Percentiles rank a stretch among this genome's conserved stretches.
Conservation (phyloP, 2,797 vertebrate genomes). For the Trichosurus vulpecula region DNA sequence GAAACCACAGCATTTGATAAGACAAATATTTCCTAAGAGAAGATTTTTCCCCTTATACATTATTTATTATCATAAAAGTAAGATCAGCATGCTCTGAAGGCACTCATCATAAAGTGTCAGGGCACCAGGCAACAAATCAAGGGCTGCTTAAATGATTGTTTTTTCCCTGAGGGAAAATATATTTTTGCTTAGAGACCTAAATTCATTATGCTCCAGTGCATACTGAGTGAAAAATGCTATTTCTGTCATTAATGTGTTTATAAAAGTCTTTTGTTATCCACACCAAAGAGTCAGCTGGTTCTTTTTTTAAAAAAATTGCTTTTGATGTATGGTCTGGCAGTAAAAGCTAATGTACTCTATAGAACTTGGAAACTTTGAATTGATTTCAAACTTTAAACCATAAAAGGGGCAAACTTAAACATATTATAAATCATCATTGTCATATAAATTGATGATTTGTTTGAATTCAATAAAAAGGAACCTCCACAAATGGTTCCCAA, state of each 20-base stretch:
- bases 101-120: slow-evolving; percentile 76
- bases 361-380: slow-evolving; percentile 59
- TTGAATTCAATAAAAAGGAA: slow-evolving; percentile 4
- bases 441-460: slow-evolving; percentile 60
- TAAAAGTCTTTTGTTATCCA: slow-evolving; percentile 77
- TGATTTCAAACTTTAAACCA: slow-evolving; percentile 75
- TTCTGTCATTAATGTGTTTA: slow-evolving; percentile 79
- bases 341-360: slow-evolving; percentile 74
- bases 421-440: slow-evolving; percentile 57
- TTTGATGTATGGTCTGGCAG: slow-evolving; percentile 74
- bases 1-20: slow-evolving; percentile 33
- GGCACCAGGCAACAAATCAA: slow-evolving; percentile 78
- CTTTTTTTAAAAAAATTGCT: slow-evolving; percentile 29
- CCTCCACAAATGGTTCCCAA: background rate
- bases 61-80: slow-evolving; percentile 78
- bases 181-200: slow-evolving; percentile 75
- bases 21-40: slow-evolving; percentile 47
- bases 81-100: slow-evolving; percentile 66
- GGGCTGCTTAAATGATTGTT: slow-evolving; percentile 75
- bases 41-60: slow-evolving; percentile 55
- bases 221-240: slow-evolving; percentile 74
- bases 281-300: slow-evolving; percentile 62
- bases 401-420: slow-evolving; percentile 54
- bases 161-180: slow-evolving; percentile 73
- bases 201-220: slow-evolving; percentile 78